These are phyloP conservation scores for Parauchenoglanis punctatus DNA, from an alignment of 2,797 vertebrate species.

Conservation along the genomic window DNA sequence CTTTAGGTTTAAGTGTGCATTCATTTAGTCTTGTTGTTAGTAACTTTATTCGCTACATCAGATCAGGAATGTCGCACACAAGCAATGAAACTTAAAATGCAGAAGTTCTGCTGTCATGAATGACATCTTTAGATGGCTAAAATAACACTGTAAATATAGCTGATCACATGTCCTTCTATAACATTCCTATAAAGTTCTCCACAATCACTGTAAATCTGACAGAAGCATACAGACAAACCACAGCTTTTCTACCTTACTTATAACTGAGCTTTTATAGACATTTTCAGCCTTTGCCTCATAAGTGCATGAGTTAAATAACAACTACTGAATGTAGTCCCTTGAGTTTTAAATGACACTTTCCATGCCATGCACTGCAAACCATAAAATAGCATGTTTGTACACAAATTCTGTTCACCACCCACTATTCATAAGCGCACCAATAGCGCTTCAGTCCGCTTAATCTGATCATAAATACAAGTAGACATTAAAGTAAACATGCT, in stretches of 20 bases:
- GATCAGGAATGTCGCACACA: background rate
- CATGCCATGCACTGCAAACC: background rate
- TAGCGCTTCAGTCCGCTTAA: background rate
- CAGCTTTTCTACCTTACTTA: background rate
- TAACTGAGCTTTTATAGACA: background rate
- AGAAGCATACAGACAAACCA: background rate
- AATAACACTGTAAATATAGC: conserved; percentile 33
- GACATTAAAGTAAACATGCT: background rate
- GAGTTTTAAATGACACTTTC: background rate
- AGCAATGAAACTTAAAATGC: conserved; percentile 16
- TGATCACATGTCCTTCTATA: conserved; percentile 39
- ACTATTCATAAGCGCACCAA: background rate
- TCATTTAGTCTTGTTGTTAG: background rate
- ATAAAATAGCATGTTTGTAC: conserved; percentile 16
- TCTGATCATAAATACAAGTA: conserved; percentile 2
- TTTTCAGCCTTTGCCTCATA: background rate
- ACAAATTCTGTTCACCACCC: background rate
- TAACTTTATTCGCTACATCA: background rate
- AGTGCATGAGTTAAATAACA: background rate
- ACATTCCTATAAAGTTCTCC: background rate
- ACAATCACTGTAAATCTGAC: background rate
- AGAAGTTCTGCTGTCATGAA: conserved; percentile 51
- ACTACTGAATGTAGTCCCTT: background rate
- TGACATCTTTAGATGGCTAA: conserved; percentile 50
- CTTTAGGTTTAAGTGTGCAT: background rate